Base-by-base conservation (phyloP, 1,140 invertebrate genomes). In the Leguminivora glycinivorella region DNA sequence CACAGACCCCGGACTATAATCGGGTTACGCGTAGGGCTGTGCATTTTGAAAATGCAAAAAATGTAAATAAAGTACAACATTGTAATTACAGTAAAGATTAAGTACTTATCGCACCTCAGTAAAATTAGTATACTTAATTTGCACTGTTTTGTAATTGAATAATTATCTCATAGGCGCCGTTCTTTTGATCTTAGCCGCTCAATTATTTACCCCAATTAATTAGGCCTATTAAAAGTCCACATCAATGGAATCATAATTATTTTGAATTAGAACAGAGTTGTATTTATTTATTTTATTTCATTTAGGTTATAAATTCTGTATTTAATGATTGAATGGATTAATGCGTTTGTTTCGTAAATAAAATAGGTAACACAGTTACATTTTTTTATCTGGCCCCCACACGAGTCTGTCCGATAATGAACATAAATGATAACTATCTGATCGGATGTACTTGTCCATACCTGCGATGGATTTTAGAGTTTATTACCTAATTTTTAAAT, bases 111-210 rank as follows among this genome's bases (percentile, higher is more conserved):
- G 43, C n/a, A 17, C 43, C 4, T 47, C 14, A 4, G n/a, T 47
- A 17, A 47, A 47, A 47, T 47, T 17, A 47, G 43, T 47, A n/a
- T n/a, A 47, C n/a, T 47, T 4, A 17, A 47, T 6, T 47, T 47
- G 43, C 43, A 43, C 40, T 17, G n/a, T 47, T 47, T 47, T 47
- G 17, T 47, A 47, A 40, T 40, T 40, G 43, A 47, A n/a, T 47
- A 47, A 19, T 47, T 47, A 43, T 43, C 31, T 10, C 12, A 38
- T 38, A 38, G 43, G n/a, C 14, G 14, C 43, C 4, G 6, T 2
- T 47, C 43, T 19, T 47, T 47, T 47, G n/a, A 19, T 17, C 43
- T 47, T 7, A 6, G n/a, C 40, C 40, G 14, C n/a, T 3, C n/a
- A 43, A 43, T 43, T 47, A n/a, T 17, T 34, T 34, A 34, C 31